Evolutionary conservation across 2,113 vertebrate genomes (phyloP).

Genomic region (Bufo gargarizans): DNA sequence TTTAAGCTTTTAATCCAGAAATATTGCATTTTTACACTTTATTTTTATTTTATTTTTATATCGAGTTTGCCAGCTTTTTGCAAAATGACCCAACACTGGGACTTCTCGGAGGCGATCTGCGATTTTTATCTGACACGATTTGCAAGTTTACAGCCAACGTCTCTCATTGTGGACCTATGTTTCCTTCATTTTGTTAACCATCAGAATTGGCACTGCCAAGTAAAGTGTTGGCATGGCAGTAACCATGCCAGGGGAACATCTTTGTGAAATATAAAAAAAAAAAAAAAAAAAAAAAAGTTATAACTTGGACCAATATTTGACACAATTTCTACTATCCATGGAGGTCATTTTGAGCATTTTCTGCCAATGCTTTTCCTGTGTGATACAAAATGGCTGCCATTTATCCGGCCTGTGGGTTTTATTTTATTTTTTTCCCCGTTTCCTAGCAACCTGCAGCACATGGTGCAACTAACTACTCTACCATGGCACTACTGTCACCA

Average conservation of each 20-base stretch:
- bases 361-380: not conserved
- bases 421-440: no score
- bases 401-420: not conserved
- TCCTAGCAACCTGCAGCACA: not conserved
- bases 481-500: not conserved
- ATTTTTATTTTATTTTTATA: constrained; percentile 12
- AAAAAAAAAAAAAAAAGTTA: not conserved
- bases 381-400: constrained; percentile 17
- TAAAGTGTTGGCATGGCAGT: not conserved
- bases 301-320: not conserved
- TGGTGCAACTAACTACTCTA: not conserved
- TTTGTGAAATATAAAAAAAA: not conserved
- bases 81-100: not conserved
- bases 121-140: not conserved
- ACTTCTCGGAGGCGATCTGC: no score
- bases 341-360: constrained; percentile 3
- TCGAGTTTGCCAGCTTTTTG: not conserved
- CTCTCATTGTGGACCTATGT: not conserved
- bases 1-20: constrained; percentile 64
- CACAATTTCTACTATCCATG: not conserved
- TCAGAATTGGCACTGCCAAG: not conserved
- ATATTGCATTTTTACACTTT: constrained; percentile 60
- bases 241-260: not conserved
- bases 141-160: not conserved
- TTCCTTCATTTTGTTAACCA: not conserved